A percentile compares a stretch with the other conserved stretches of the same genome.
These are phyloP conservation scores for Epinotia nisella DNA, from an alignment of 2,888 invertebrate species.

Conservation along the genomic window DNA sequence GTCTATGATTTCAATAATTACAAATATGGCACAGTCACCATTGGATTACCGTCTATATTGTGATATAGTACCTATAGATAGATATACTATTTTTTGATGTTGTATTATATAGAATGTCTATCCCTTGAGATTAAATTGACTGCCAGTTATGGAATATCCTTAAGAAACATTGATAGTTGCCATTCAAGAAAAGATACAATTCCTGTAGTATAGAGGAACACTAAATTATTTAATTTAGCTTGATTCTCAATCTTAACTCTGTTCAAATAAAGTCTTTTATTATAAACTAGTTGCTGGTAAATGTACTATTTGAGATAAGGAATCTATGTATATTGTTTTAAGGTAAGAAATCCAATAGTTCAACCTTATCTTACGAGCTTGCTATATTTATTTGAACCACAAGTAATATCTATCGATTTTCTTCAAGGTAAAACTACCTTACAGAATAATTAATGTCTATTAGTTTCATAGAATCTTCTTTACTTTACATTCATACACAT, in stretches of 20 bases:
- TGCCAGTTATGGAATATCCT: background rate
- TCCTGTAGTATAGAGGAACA: background rate
- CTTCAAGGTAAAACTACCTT: background rate
- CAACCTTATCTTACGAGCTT: background rate
- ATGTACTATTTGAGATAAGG: background rate
- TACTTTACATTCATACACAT: background rate
- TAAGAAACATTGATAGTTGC: background rate
- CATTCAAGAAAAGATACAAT: background rate
- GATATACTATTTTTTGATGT: conserved; percentile 8
- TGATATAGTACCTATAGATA: conserved; percentile 8
- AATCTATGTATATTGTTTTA: background rate
- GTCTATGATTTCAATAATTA: background rate
- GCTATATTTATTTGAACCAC: background rate
- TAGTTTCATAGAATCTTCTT: background rate
- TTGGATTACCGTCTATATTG: background rate
- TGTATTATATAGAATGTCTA: conserved; percentile 3
- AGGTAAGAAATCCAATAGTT: background rate
- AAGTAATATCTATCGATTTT: background rate
- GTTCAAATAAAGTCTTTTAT: no score
- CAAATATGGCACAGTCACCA: conserved; percentile 2
- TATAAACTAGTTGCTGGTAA: background rate
- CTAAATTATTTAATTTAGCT: background rate
- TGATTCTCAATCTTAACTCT: background rate
- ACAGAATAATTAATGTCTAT: background rate
- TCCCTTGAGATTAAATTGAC: background rate